Evolutionary conservation across 2,888 invertebrate genomes (phyloP).

Genomic region (Tortricodes alternella): DNA sequence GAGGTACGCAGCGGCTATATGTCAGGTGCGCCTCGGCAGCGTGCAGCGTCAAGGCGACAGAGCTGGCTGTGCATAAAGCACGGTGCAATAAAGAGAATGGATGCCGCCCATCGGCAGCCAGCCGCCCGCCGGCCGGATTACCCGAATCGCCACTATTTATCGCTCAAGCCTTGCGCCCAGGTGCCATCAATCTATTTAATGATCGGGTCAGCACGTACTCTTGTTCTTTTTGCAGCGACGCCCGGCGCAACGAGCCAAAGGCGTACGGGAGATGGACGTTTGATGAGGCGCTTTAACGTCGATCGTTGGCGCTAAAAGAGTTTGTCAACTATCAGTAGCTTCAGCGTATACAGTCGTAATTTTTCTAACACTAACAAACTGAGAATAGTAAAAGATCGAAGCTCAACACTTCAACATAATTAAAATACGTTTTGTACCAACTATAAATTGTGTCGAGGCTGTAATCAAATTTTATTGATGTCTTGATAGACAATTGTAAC

Average conservation of each 20-base stretch:
- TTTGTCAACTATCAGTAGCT: slow-evolving; percentile 31
- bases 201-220: slow-evolving; percentile 82
- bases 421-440: too few relatives aligned
- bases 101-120: slow-evolving; percentile 79
- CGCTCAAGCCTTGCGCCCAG: slow-evolving; percentile 80
- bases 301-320: slow-evolving; percentile 72
- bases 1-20: slow-evolving; percentile 58
- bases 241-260: slow-evolving; percentile 62
- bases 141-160: slow-evolving; percentile 83
- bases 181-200: slow-evolving; percentile 83
- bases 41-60: slow-evolving; percentile 72
- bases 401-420: too few relatives aligned
- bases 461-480: not conserved
- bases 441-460: too few relatives aligned
- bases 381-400: not conserved
- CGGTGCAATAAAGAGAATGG: slow-evolving; percentile 82
- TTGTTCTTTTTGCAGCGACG: slow-evolving; percentile 72
- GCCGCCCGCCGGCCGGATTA: slow-evolving; percentile 77
- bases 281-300: slow-evolving; percentile 81
- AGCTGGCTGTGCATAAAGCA: slow-evolving; percentile 76
- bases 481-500: not conserved
- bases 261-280: slow-evolving; percentile 75
- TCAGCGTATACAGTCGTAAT: not conserved
- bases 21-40: slow-evolving; percentile 63
- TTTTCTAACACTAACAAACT: not conserved